Conservation (phyloP, 2,797 vertebrate genomes). For the Podarcis lilfordi region DNA sequence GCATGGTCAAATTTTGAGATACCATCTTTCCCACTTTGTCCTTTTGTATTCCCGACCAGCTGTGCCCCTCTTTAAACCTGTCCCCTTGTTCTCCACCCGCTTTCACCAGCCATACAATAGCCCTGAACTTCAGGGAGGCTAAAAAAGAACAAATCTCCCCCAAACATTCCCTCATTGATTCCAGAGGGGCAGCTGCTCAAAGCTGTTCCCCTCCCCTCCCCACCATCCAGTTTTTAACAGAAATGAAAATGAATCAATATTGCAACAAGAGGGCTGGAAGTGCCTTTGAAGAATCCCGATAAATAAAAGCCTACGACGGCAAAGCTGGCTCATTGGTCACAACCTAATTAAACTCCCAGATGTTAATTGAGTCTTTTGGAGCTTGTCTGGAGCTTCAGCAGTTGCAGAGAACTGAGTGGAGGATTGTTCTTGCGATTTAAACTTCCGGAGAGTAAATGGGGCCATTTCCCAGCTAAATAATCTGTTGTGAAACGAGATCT, state of each 20-base stretch:
- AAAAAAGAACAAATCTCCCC: rapidly evolving
- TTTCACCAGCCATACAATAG: not conserved
- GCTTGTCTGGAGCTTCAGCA: constrained; percentile 39
- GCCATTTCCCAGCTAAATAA: constrained; percentile 6
- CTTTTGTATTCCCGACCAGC: constrained; percentile 17
- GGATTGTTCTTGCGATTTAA: constrained; percentile 15
- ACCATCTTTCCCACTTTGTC: not conserved
- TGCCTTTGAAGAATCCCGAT: not conserved
- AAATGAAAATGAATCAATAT: not conserved
- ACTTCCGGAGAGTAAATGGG: not conserved
- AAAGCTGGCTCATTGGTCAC: not conserved
- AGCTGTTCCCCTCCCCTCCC: rapidly evolving
- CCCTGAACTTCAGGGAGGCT: not conserved
- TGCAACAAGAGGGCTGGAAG: not conserved
- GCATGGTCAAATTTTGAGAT: not conserved
- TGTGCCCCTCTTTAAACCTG: not conserved
- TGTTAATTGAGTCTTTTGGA: constrained; percentile 40
- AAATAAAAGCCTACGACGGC: not conserved
- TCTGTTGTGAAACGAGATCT: not conserved
- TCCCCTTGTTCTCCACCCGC: not conserved
- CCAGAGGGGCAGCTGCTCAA: not conserved
- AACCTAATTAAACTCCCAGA: constrained; percentile 32
- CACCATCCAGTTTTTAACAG: not conserved
- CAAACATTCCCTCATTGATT: not conserved
- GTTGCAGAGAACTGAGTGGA: constrained; percentile 28